phyloP scores from a whole-genome alignment of 2,888 invertebrate species.

The Seira ritae region DNA sequence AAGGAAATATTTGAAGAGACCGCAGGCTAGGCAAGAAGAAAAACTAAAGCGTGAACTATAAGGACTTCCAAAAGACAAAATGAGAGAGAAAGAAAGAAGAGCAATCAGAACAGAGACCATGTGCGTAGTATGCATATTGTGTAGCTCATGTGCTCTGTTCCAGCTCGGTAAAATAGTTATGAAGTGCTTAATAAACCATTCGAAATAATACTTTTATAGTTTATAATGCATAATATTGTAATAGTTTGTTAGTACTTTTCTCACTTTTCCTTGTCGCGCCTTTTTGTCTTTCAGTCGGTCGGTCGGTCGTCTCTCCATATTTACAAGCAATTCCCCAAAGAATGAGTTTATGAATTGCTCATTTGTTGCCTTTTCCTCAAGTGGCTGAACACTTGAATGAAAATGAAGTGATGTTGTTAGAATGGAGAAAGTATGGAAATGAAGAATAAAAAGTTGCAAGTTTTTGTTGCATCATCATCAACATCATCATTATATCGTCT shows the following conservation, averaged over 20 bases:
- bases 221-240: neutral
- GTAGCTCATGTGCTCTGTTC: neutral
- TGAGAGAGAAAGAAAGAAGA: conserved; percentile 20
- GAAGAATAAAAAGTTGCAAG: conserved; percentile 56
- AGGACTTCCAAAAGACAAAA: no score
- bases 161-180: neutral
- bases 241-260: neutral
- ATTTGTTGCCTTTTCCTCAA: conserved; percentile 58
- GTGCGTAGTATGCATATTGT: conserved; percentile 26
- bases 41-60: neutral
- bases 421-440: conserved; percentile 38
- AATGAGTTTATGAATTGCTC: conserved; percentile 62
- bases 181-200: neutral
- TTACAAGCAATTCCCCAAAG: conserved; percentile 60
- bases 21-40: conserved; percentile 40
- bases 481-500: conserved; percentile 26
- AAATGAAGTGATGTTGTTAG: conserved; percentile 57
- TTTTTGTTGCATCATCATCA: conserved; percentile 41
- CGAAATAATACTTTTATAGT: neutral
- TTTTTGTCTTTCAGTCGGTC: neutral
- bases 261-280: conserved; percentile 6
- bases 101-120: conserved; percentile 16
- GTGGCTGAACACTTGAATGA: conserved; percentile 61
- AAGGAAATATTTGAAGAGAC: conserved; percentile 60
- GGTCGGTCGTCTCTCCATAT: conserved; percentile 41